Conservation (phyloP, 2,888 invertebrate genomes). For the Pasiphila rectangulata region DNA sequence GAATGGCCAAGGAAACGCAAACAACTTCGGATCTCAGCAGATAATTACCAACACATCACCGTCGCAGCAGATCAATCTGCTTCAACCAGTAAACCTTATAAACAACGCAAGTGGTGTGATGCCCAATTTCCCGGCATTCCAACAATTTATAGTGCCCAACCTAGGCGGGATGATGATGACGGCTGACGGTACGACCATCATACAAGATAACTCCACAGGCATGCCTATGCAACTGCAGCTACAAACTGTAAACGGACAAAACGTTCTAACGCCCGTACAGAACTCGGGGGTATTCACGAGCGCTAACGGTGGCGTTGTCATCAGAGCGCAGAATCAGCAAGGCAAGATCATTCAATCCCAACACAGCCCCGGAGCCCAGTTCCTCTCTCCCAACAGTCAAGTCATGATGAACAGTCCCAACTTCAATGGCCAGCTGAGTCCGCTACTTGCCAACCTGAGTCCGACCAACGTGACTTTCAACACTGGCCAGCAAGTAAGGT, state of each 20-base stretch:
- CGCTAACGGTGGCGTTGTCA: constrained; percentile 88
- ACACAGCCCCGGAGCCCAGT: constrained; percentile 85
- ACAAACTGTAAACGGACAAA: constrained; percentile 90
- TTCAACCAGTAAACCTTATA: constrained; percentile 90
- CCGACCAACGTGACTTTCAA: constrained; percentile 85
- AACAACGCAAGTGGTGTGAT: constrained; percentile 85
- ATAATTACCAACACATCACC: constrained; percentile 83
- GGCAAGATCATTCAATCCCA: constrained; percentile 86
- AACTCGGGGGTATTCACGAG: constrained; percentile 84
- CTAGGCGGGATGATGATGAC: constrained; percentile 91
- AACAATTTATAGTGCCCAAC: constrained; percentile 91
- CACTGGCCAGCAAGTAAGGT: constrained; percentile 74
- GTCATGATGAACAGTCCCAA: constrained; percentile 87
- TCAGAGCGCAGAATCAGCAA: constrained; percentile 86
- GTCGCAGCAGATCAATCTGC: constrained; percentile 84
- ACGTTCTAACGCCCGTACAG: constrained; percentile 87
- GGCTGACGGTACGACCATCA: constrained; percentile 87
- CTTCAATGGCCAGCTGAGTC: constrained; percentile 89
- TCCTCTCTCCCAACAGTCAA: constrained; percentile 87
- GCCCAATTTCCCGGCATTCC: constrained; percentile 88
- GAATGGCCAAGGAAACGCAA: constrained; percentile 84
- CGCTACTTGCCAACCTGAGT: constrained; percentile 87
- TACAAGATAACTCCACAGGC: constrained; percentile 85
- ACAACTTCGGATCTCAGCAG: constrained; percentile 84
- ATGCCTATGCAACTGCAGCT: constrained; percentile 88